Percentiles rank a stretch among this genome's conserved stretches.
These are phyloP conservation scores for Catharus minimus DNA, from an alignment of 2,113 vertebrate species.

Conservation along the genomic window DNA sequence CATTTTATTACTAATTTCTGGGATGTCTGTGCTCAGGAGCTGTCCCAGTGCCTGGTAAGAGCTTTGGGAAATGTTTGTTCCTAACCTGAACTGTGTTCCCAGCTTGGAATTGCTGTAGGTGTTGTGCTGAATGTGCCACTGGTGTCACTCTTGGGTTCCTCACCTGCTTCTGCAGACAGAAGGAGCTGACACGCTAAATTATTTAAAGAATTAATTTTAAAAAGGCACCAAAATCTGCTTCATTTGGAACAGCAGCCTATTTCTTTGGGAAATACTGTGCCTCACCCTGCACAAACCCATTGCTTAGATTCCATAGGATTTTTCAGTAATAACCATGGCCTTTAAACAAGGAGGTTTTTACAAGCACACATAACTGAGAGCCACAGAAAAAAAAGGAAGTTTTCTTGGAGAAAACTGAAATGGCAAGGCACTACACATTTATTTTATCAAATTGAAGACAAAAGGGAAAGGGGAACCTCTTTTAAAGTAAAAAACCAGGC, in stretches of 20 bases:
- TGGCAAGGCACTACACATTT: background rate
- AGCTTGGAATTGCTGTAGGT: background rate
- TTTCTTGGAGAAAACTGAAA: background rate
- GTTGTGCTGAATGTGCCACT: background rate
- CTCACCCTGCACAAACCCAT: background rate
- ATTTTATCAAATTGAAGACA: background rate
- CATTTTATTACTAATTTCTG: background rate
- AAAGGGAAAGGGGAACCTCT: background rate
- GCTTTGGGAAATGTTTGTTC: background rate
- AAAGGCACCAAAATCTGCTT: background rate
- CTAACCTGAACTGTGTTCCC: background rate
- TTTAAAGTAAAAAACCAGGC: background rate
- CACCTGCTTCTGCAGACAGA: background rate
- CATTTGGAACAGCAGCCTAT: background rate
- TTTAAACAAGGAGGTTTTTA: background rate
- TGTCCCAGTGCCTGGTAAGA: background rate
- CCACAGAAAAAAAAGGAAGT: background rate
- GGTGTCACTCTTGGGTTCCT: rapidly evolving
- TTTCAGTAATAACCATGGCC: background rate
- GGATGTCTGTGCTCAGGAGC: background rate
- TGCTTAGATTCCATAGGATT: background rate
- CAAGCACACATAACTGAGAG: background rate
- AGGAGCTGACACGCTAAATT: too few relatives aligned
- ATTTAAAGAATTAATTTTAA: too few relatives aligned
- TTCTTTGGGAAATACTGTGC: background rate